Evolutionary conservation across 1,140 invertebrate genomes (phyloP).

Genomic region (Gonatopus flavifemur): DNA sequence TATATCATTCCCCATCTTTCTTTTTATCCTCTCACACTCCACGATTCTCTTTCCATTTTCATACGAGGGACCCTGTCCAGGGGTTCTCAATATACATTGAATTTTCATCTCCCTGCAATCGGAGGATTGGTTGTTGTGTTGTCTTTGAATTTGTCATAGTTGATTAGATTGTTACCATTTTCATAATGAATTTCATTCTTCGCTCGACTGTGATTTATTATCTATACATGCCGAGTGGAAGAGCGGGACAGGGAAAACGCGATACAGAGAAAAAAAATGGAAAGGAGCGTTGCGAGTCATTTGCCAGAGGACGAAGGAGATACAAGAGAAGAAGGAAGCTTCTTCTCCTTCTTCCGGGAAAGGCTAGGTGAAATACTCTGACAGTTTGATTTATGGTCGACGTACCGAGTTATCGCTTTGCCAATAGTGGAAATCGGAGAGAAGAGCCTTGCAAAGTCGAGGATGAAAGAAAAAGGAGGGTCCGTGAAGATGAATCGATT

Average conservation of each 20-base stretch:
- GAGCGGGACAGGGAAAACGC: no score
- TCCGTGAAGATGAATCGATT: constrained; percentile 35
- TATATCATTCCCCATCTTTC: constrained; percentile 6
- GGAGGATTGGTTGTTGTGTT: no score
- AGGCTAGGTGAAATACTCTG: constrained; percentile 38
- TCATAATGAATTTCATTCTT: constrained; percentile 16
- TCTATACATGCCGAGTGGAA: no score
- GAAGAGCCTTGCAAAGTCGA: constrained; percentile 31
- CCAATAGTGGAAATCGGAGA: constrained; percentile 52
- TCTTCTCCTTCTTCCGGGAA: constrained; percentile 18
- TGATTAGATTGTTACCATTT: background rate
- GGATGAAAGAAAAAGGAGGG: constrained; percentile 36
- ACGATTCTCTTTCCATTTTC: background rate
- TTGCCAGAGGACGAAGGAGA: constrained; percentile 32
- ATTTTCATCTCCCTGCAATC: no score
- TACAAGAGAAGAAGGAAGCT: constrained; percentile 20
- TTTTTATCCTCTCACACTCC: background rate
- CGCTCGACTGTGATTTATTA: constrained; percentile 18
- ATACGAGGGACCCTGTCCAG: no score
- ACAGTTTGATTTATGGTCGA: constrained; percentile 55
- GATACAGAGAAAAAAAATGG: background rate
- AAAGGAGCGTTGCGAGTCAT: constrained; percentile 30
- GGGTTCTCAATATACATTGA: no score
- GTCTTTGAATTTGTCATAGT: background rate
- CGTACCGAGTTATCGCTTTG: constrained; percentile 56